Conservation (phyloP, 2,797 vertebrate genomes). For the Lophius americanus region DNA sequence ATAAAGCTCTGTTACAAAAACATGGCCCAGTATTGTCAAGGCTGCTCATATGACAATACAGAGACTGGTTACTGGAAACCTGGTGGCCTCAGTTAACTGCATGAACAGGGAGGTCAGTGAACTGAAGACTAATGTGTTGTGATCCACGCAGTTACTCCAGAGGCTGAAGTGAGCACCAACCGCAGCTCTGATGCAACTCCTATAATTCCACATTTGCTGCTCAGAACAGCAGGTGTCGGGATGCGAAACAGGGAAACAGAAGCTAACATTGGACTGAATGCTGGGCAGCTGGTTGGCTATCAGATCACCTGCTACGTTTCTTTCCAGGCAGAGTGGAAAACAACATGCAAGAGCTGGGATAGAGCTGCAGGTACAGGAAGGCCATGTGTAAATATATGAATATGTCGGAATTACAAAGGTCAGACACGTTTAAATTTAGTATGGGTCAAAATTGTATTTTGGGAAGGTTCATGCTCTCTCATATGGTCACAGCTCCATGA, state of each 20-base stretch:
- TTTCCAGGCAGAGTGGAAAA: constrained; percentile 37
- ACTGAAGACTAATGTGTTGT: constrained; percentile 26
- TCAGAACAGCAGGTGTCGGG: constrained; percentile 44
- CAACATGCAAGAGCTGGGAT: constrained; percentile 10
- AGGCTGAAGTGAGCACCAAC: constrained; percentile 25
- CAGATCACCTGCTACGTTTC: constrained; percentile 11
- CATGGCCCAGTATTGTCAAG: neutral
- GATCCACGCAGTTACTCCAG: constrained; percentile 27
- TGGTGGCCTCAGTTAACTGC: constrained; percentile 14
- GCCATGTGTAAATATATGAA: neutral
- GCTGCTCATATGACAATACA: constrained; percentile 17
- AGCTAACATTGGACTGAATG: constrained; percentile 21
- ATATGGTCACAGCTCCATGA: too few species aligned
- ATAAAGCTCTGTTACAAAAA: constrained; percentile 19
- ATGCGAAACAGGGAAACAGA: constrained; percentile 17
- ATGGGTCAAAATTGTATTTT: too few species aligned
- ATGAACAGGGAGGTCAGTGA: constrained; percentile 14
- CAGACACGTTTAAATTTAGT: too few species aligned
- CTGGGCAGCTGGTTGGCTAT: constrained; percentile 23
- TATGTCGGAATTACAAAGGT: too few species aligned
- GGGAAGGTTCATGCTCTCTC: too few species aligned
- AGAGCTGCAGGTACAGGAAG: constrained; percentile 20
- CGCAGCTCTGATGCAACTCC: constrained; percentile 15
- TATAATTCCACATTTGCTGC: constrained; percentile 27
- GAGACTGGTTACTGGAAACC: constrained; percentile 15